Base-by-base conservation (phyloP, 2,113 vertebrate species). In the Poicephalus gulielmi region DNA sequence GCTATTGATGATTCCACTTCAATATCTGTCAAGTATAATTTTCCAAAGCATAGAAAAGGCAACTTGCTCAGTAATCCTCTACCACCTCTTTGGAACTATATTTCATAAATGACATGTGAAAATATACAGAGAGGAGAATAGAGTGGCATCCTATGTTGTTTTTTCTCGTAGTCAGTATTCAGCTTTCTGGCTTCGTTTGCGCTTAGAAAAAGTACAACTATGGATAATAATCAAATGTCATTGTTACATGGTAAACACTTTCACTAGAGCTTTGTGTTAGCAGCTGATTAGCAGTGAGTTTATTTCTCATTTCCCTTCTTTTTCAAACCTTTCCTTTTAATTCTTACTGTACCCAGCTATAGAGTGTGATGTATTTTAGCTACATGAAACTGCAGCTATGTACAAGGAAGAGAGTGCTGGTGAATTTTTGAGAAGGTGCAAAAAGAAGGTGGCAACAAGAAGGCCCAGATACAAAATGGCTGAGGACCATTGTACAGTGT, bases 161-260 rank as follows among this genome's bases (percentile, higher is more conserved):
- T 76, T 55, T 62, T 41, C 23, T 60, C 62, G 3, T 43, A 73
- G 19, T 23, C 1, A 0, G 4, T 33, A 24, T 83, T 83, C 0
- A 0, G 11, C 14, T 62, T 80, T 77, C 44, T 76, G 14, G 2
- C 33, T 73, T 83, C 63, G 80, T 33, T 68, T 91, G 33, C 22
- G 60, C 16, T 49, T 68, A 63, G 0, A 27, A 37, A 37, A 76
- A 49, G 6, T 75, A 43, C 17, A 78, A 4, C 39, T 75, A 17
- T 14, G 41, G 27, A 15, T 70, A 7, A 1, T 74, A 67, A 9
- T 67, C 43, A 74, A 62, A 67, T 55, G 19, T 43, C 35, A 25
- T 31, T 71, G 12, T 50, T 73, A 39, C 0, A 0, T 59, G 35
- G 12, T 74, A 82, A 84, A 69, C 9, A 6, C 43, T 85, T 41